A percentile compares a stretch with the other conserved stretches of the same genome.
Conservation (phyloP, 2,113 vertebrate species). For the Ciconia stormi region DNA sequence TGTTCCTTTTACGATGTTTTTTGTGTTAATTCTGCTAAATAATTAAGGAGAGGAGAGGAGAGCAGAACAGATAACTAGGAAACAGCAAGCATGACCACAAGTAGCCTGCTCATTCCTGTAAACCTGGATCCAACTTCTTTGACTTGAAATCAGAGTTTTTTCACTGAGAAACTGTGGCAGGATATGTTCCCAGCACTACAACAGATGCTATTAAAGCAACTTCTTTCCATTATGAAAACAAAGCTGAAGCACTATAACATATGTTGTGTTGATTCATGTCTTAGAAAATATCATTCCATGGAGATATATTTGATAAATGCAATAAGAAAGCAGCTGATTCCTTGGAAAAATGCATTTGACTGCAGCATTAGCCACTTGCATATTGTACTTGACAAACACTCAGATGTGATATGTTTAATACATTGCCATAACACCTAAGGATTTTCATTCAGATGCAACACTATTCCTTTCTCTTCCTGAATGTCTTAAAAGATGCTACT, state of each 20-base stretch:
- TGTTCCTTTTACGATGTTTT: background rate
- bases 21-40: background rate
- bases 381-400: slow-evolving; percentile 22
- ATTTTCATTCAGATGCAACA: background rate
- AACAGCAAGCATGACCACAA: background rate
- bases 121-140: background rate
- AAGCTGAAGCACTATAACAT: slow-evolving; percentile 49
- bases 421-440: slow-evolving; percentile 1
- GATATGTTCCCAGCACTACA: background rate
- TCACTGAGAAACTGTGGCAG: background rate
- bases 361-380: slow-evolving; percentile 7
- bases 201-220: slow-evolving; percentile 48
- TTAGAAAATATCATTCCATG: slow-evolving; percentile 34
- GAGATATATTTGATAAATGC: slow-evolving; percentile 48
- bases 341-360: slow-evolving; percentile 26
- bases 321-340: background rate
- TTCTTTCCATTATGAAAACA: slow-evolving; percentile 55
- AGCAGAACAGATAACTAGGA: background rate
- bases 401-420: background rate
- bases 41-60: background rate
- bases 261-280: slow-evolving; percentile 55
- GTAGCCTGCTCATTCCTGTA: background rate
- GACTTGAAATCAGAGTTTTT: background rate
- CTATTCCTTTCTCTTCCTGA: background rate
- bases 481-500: background rate